Conservation (phyloP, 2,113 vertebrate genomes). For the Eupsittula cactorum region DNA sequence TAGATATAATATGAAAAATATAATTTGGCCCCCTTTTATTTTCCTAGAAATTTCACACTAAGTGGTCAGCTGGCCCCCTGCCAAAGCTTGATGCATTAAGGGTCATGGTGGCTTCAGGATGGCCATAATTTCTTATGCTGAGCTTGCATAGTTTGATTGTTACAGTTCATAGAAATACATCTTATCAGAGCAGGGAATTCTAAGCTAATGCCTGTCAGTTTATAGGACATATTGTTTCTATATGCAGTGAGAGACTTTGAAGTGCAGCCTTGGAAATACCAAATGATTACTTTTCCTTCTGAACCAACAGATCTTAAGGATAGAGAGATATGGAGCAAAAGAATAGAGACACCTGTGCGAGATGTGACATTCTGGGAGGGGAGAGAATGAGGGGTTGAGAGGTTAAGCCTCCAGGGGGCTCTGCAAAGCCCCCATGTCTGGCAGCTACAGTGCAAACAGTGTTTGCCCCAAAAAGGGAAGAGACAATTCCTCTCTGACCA, state of each 20-base stretch:
- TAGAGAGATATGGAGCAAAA: fast-evolving
- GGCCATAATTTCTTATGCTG: neutral
- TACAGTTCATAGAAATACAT: neutral
- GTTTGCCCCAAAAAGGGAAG: neutral
- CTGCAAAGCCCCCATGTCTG: neutral
- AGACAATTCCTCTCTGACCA: neutral
- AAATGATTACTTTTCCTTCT: neutral
- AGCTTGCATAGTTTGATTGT: neutral
- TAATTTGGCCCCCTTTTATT: neutral
- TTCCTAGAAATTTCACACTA: slow-evolving; percentile 28
- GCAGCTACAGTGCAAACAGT: neutral
- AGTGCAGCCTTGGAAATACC: neutral
- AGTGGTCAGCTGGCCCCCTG: slow-evolving; percentile 69
- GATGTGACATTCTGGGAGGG: neutral
- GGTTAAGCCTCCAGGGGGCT: neutral
- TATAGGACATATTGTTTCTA: neutral
- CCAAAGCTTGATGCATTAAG: slow-evolving; percentile 57
- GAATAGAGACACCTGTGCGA: fast-evolving
- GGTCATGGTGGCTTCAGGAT: slow-evolving; percentile 4
- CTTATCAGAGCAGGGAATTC: neutral
- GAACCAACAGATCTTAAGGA: neutral
- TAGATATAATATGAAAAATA: slow-evolving; percentile 3
- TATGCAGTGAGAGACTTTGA: neutral
- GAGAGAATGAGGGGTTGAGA: neutral
- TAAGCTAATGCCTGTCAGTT: neutral